These are phyloP conservation scores for Sarcophaga peregrina DNA, from an alignment of 1,140 invertebrate species.

Conservation along the genomic window DNA sequence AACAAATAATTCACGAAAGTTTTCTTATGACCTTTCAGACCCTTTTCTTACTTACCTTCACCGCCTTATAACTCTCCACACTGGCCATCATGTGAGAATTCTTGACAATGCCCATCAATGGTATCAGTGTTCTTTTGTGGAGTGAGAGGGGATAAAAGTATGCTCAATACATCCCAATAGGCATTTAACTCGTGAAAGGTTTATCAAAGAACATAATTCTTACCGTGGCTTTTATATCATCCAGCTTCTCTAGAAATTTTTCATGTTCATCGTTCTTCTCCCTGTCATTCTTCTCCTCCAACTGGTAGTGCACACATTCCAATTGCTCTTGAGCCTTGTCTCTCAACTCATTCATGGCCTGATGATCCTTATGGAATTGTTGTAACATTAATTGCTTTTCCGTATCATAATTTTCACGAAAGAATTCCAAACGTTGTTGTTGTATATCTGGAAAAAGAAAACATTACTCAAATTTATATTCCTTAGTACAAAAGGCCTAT, in stretches of 20 bases:
- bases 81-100: too few relatives aligned
- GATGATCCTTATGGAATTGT: conserved; percentile 67
- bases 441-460: conserved; percentile 64
- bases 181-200: too few relatives aligned
- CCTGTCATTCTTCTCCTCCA: conserved; percentile 56
- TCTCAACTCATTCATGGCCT: conserved; percentile 63
- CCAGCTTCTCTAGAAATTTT: conserved; percentile 63
- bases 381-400: conserved; percentile 69
- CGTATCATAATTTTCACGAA: conserved; percentile 69
- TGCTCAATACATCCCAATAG: too few relatives aligned
- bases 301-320: conserved; percentile 61
- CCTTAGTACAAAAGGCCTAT: neutral
- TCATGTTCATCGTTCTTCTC: conserved; percentile 55
- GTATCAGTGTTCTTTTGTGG: too few relatives aligned
- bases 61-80: conserved; percentile 55
- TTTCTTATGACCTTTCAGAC: neutral
- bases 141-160: too few relatives aligned
- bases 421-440: conserved; percentile 68
- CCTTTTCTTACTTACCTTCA: conserved; percentile 49
- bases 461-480: neutral
- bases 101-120: too few relatives aligned
- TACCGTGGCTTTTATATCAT: conserved; percentile 69
- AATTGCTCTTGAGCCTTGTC: conserved; percentile 59
- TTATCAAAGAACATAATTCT: conserved; percentile 22
- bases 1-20: neutral